phyloP scores from a whole-genome alignment of 2,797 vertebrate species.

The Karalla daura region DNA sequence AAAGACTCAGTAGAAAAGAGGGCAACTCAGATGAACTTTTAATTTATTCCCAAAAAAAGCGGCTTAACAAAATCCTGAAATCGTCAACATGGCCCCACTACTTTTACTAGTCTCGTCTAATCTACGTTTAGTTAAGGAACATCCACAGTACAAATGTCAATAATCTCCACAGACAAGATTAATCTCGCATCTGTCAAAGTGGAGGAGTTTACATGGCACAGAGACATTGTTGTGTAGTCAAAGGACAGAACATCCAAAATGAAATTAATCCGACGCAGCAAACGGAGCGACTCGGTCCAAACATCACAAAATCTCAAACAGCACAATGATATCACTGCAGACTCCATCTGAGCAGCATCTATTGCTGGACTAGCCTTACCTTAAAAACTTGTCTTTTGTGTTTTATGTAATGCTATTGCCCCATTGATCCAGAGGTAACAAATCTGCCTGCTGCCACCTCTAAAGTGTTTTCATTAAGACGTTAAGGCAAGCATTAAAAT shows the following conservation, averaged over 20 bases:
- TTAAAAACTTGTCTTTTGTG: no score
- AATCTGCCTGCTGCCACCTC: background rate
- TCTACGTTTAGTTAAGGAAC: constrained; percentile 62
- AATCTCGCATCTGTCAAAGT: constrained; percentile 68
- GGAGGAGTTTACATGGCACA: constrained; percentile 18
- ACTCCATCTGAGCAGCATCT: background rate
- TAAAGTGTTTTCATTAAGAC: background rate
- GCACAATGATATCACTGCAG: background rate
- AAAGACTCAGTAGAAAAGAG: constrained; percentile 48
- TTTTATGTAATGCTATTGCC: no score
- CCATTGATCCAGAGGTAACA: background rate
- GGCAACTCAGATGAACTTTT: constrained; percentile 57
- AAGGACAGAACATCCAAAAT: constrained; percentile 21
- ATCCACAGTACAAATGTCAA: constrained; percentile 43
- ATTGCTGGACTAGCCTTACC: background rate
- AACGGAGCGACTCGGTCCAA: background rate
- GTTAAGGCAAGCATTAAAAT: no score
- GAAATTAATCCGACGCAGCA: constrained; percentile 23
- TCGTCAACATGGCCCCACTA: constrained; percentile 49
- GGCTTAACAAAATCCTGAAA: constrained; percentile 73
- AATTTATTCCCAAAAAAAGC: constrained; percentile 70
- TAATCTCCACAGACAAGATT: constrained; percentile 65
- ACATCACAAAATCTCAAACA: background rate
- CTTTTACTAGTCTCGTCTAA: constrained; percentile 58
- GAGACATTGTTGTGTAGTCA: constrained; percentile 47